Percentiles rank a stretch among this genome's conserved stretches.
Evolutionary conservation across 2,113 vertebrate species (phyloP).

Genomic region (Machaerirhynchus nigripectus): DNA sequence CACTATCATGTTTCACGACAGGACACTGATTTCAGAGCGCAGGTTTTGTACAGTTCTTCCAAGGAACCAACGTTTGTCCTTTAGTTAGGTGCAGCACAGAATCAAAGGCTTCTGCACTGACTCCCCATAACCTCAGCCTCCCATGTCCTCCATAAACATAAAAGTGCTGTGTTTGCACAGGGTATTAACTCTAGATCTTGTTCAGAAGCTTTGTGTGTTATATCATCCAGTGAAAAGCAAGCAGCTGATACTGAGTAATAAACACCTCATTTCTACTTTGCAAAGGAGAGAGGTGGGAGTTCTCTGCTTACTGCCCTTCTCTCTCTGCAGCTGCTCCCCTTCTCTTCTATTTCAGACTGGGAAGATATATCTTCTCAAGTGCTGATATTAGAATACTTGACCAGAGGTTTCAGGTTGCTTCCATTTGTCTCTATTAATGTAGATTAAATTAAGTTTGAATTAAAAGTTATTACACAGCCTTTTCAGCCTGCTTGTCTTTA

Average conservation of each 20-base stretch:
- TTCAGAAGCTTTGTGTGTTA: background rate
- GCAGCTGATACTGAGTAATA: constrained; percentile 3
- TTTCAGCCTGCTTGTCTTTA: background rate
- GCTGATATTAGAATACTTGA: background rate
- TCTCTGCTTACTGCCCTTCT: background rate
- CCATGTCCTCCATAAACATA: background rate
- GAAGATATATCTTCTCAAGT: background rate
- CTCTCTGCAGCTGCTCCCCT: background rate
- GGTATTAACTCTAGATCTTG: background rate
- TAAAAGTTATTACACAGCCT: background rate
- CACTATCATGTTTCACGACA: background rate
- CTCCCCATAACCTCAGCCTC: background rate
- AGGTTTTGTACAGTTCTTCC: background rate
- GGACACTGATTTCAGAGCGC: background rate
- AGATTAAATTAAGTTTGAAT: constrained; percentile 17
- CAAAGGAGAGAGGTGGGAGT: background rate
- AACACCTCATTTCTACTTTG: background rate
- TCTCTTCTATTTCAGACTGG: background rate
- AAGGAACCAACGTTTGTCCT: background rate
- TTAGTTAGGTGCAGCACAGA: background rate
- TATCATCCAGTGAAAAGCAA: background rate
- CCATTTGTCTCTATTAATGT: background rate
- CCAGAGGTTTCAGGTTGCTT: constrained; percentile 25
- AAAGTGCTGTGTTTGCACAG: background rate
- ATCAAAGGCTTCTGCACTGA: background rate